Conservation (phyloP, 2,797 vertebrate genomes). For the Pyrocephalus nanus region DNA sequence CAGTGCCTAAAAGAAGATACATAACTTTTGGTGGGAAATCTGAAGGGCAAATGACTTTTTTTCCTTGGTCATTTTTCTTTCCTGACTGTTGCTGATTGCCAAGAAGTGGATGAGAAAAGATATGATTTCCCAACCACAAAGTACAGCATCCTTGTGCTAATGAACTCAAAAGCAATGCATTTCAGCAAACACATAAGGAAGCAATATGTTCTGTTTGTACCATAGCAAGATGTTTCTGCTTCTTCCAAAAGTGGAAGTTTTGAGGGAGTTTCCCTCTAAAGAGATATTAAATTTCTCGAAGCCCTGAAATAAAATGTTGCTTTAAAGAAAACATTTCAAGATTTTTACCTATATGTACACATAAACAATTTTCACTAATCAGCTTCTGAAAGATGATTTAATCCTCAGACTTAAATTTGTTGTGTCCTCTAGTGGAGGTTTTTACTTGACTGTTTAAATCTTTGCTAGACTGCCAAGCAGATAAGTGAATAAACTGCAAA, state of each 20-base stretch:
- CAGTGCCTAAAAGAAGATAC: neutral
- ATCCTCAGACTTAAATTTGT: neutral
- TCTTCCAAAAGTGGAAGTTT: constrained; percentile 43
- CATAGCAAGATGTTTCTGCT: constrained; percentile 63
- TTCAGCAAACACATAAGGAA: constrained; percentile 8
- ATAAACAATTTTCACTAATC: neutral
- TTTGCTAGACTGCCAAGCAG: neutral
- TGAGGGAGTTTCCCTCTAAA: neutral
- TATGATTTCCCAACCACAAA: neutral
- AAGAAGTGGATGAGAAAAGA: neutral
- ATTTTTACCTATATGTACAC: neutral
- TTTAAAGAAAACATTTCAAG: neutral
- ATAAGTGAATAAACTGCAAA: neutral
- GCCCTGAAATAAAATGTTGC: neutral
- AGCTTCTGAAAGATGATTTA: neutral
- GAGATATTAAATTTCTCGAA: neutral
- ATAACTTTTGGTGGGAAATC: neutral
- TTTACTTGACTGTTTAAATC: neutral
- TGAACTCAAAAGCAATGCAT: neutral
- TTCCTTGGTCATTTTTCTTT: neutral
- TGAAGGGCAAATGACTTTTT: neutral
- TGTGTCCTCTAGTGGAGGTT: neutral
- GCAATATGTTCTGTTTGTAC: constrained; percentile 45
- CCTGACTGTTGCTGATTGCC: neutral
- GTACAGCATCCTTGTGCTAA: neutral